Conservation (phyloP, 2,888 invertebrate genomes). For the Taphrorychus bicolor region DNA sequence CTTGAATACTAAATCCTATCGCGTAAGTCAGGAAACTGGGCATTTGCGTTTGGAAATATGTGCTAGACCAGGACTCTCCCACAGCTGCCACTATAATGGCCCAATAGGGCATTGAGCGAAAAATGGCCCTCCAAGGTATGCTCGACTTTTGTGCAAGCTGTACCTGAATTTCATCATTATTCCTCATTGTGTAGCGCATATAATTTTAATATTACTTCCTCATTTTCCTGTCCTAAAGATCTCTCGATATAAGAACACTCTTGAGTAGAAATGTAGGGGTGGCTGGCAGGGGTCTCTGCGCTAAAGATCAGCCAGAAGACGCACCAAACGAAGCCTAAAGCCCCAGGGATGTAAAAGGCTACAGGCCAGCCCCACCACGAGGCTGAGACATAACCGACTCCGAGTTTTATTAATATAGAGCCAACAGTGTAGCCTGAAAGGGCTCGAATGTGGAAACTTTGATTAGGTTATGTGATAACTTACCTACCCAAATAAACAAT, state of each 20-base stretch:
- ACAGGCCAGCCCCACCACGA: constrained; percentile 75
- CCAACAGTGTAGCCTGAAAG: constrained; percentile 61
- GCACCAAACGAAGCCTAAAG: constrained; percentile 67
- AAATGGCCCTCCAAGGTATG: constrained; percentile 38
- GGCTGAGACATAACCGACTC: constrained; percentile 73
- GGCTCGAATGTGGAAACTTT: not conserved
- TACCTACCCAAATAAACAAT: constrained; percentile 31
- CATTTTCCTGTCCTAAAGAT: constrained; percentile 38
- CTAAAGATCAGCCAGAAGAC: constrained; percentile 67
- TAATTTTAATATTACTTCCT: too few relatives aligned
- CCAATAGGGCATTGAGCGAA: constrained; percentile 38
- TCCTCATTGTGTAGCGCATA: too few relatives aligned
- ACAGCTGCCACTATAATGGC: constrained; percentile 33
- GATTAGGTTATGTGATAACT: too few relatives aligned
- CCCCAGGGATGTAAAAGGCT: constrained; percentile 75
- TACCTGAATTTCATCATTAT: too few relatives aligned
- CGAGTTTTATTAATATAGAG: constrained; percentile 72
- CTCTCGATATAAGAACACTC: constrained; percentile 68
- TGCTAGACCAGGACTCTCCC: constrained; percentile 35
- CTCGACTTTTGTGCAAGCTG: too few relatives aligned
- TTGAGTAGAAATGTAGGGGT: constrained; percentile 65
- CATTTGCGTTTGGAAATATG: constrained; percentile 27
- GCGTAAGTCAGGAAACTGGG: constrained; percentile 34
- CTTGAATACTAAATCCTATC: constrained; percentile 34
- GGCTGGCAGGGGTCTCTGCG: constrained; percentile 68